phyloP scores from a whole-genome alignment of 2,113 vertebrate species.

The Myotis davidii region DNA sequence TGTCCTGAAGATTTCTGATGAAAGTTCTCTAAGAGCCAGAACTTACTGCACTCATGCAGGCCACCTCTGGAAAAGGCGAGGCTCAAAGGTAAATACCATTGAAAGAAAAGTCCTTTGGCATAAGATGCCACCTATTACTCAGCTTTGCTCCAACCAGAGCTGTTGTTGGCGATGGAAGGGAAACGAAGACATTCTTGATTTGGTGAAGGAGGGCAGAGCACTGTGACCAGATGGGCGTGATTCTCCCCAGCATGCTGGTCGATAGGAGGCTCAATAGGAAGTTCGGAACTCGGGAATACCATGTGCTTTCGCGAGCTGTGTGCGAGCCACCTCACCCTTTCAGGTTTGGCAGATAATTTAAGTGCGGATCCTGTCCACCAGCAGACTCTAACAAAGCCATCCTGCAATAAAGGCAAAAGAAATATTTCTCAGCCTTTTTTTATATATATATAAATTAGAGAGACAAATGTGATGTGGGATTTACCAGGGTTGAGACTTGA shows the following conservation, averaged over 20 bases:
- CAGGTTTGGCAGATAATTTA: background rate
- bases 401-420: background rate
- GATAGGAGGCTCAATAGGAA: background rate
- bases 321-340: background rate
- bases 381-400: background rate
- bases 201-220: background rate
- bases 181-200: background rate
- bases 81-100: background rate
- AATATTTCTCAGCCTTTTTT: background rate
- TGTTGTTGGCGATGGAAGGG: background rate
- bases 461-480: constrained; percentile 22
- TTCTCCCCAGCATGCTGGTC: background rate
- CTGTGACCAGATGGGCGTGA: background rate
- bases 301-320: background rate
- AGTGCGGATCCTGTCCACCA: background rate
- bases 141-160: background rate
- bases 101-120: background rate
- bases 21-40: background rate
- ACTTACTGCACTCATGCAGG: background rate
- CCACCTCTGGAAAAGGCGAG: background rate
- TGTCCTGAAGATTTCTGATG: constrained; percentile 32
- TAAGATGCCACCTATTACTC: background rate
- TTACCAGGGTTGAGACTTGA: constrained; percentile 57
- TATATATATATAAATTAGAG: background rate
- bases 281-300: background rate